Evolutionary conservation across 2,797 vertebrate species (phyloP), one percentile per base, ranked within the genome.

Genomic region (Margarornis squamiger): DNA sequence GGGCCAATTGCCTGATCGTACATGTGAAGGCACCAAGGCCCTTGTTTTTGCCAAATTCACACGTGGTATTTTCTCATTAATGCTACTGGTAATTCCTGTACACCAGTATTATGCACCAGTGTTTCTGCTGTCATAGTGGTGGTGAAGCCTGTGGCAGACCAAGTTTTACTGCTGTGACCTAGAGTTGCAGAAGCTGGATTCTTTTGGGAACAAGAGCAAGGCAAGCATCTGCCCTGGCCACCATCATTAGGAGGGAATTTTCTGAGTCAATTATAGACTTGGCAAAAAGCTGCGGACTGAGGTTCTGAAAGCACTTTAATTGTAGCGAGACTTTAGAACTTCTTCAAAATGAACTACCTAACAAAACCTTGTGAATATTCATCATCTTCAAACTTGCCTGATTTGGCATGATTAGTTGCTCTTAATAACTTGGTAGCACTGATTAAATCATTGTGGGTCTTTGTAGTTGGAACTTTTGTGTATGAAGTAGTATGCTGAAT

Each of bases 321-420:
- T 95, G 92, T 79, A 91, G n/a, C 0, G 0, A 91, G 57, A 72
- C 70, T 84, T 80, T 8, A 80, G 78, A 89, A 80, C 82, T 86
- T 80, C 72, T 86, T 95, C 58, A 78, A 73, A 95, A 80, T 83
- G 23, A 93, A 30, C 75, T 51, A 22, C 30, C 38, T 85, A 85
- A 93, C 72, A 91, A 82, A 91, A 65, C 58, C 75, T 78, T 83
- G 71, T 91, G 92, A 92, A 93, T 96, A 94, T 80, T 96, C 41
- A 90, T 95, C 3, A 41, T 88, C 62, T 79, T 74, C 82, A 62
- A 7, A 71, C 70, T 88, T 90, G 65, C 79, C 52, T 83, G 58
- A 92, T 96, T 88, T 86, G 81, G 54, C 43, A 20, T 72, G 75
- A 92, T 91, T 58, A 80, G 87, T 95, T 88, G 36, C 68, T 85